phyloP scores from a whole-genome alignment of 23 tunicate genomes.

The Aplidium turbinatum region DNA sequence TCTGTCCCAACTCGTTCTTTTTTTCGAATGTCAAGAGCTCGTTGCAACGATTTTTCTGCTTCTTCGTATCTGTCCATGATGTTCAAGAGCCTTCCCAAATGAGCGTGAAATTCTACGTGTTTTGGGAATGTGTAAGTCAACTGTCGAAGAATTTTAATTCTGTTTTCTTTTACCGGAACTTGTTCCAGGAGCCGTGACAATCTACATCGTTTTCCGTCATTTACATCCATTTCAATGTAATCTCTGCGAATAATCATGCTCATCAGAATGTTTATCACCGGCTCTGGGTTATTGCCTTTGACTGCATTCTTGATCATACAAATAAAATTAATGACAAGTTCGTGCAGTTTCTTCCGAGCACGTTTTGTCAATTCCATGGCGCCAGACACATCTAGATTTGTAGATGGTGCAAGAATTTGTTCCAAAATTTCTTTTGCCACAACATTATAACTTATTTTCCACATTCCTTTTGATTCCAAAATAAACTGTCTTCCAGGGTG shows the following conservation, averaged over 20 bases:
- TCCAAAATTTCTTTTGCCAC: conserved; percentile 73
- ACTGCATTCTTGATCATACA: conserved; percentile 5
- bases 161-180: conserved; percentile 2
- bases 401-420: conserved; percentile 32
- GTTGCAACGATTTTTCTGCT: conserved; percentile 40
- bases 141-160: conserved; percentile 18
- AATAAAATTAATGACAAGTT: conserved; percentile 39
- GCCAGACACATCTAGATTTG: neutral
- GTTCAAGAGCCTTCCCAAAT: conserved; percentile 51
- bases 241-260: conserved; percentile 37
- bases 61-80: conserved; percentile 7
- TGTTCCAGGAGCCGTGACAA: conserved; percentile 41
- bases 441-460: conserved; percentile 52
- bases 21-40: conserved; percentile 36
- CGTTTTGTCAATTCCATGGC: neutral
- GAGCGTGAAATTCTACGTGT: conserved; percentile 56
- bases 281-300: neutral
- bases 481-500: conserved; percentile 48
- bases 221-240: conserved; percentile 12
- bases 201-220: neutral
- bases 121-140: conserved; percentile 47
- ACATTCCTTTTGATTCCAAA: conserved; percentile 20
- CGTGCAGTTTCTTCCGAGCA: conserved; percentile 20
- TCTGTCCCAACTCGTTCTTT: neutral
- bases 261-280: conserved; percentile 6